Percentiles rank a stretch among this genome's conserved stretches.
These are phyloP conservation scores for Gallinago nigripennis DNA, from an alignment of 2,797 vertebrate species.

Conservation along the genomic window DNA sequence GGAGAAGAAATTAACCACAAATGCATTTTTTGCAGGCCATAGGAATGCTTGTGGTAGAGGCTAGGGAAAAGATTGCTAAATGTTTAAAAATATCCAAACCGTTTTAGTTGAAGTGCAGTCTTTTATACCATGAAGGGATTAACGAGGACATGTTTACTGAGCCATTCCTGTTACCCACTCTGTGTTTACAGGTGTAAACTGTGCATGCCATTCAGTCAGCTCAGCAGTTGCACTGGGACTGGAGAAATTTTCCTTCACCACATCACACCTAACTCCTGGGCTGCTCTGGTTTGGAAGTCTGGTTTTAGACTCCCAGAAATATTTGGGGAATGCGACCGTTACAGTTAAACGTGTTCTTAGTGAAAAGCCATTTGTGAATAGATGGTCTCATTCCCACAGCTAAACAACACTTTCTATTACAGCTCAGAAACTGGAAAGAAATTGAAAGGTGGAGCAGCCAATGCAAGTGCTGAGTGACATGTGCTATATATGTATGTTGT, in stretches of 20 bases:
- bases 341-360: slow-evolving; percentile 30
- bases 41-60: background rate
- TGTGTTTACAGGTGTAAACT: slow-evolving; percentile 61
- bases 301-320: slow-evolving; percentile 55
- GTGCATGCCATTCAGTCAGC: slow-evolving; percentile 51
- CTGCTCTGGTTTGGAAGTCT: slow-evolving; percentile 53
- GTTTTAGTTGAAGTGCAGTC: slow-evolving; percentile 16
- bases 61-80: background rate
- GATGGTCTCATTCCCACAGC: background rate
- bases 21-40: background rate
- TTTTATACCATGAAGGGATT: slow-evolving; percentile 11
- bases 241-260: slow-evolving; percentile 43
- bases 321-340: slow-evolving; percentile 66
- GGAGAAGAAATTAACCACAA: slow-evolving; percentile 6
- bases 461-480: slow-evolving; percentile 1
- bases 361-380: slow-evolving; percentile 62
- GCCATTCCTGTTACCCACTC: slow-evolving; percentile 35
- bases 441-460: background rate
- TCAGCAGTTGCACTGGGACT: background rate
- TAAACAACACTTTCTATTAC: slow-evolving; percentile 54
- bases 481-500: background rate
- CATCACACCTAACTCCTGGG: slow-evolving; percentile 55
- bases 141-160: slow-evolving; percentile 53
- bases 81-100: slow-evolving; percentile 52
- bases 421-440: slow-evolving; percentile 23